A percentile compares a stretch with the other conserved stretches of the same genome.
Conservation (phyloP, 2,888 invertebrate genomes). For the Punctoribates punctum region DNA sequence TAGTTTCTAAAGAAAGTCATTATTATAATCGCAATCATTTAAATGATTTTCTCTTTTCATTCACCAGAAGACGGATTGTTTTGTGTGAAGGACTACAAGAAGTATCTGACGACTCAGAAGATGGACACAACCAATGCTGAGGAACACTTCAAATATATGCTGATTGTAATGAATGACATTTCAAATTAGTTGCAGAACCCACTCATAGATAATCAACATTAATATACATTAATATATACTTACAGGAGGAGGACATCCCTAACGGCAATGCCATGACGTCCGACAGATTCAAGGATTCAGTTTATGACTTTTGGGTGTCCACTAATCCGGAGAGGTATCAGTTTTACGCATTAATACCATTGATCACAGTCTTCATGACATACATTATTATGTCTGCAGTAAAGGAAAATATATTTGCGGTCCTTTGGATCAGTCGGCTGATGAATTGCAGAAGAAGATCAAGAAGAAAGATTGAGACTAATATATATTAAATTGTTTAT, state of each 20-base stretch:
- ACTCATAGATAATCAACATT: background rate
- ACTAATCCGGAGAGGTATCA: constrained; percentile 45
- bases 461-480: constrained; percentile 25
- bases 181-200: background rate
- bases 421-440: constrained; percentile 48
- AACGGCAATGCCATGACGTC: constrained; percentile 50
- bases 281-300: constrained; percentile 50
- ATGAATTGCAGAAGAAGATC: constrained; percentile 46
- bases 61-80: constrained; percentile 50
- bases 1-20: background rate
- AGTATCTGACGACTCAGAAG: constrained; percentile 49
- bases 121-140: constrained; percentile 50
- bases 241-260: constrained; percentile 49
- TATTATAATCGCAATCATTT: constrained; percentile 25
- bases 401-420: constrained; percentile 51
- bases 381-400: constrained; percentile 29
- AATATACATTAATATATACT: background rate
- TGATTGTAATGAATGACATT: constrained; percentile 47
- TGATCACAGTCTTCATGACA: constrained; percentile 15
- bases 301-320: constrained; percentile 51
- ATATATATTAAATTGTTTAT: constrained; percentile 20
- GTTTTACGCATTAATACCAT: constrained; percentile 27
- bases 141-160: constrained; percentile 50
- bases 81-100: constrained; percentile 51
- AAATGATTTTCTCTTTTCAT: constrained; percentile 18